Evolutionary conservation across 2,113 vertebrate genomes (phyloP).

Genomic region (Pardalotus punctatus): DNA sequence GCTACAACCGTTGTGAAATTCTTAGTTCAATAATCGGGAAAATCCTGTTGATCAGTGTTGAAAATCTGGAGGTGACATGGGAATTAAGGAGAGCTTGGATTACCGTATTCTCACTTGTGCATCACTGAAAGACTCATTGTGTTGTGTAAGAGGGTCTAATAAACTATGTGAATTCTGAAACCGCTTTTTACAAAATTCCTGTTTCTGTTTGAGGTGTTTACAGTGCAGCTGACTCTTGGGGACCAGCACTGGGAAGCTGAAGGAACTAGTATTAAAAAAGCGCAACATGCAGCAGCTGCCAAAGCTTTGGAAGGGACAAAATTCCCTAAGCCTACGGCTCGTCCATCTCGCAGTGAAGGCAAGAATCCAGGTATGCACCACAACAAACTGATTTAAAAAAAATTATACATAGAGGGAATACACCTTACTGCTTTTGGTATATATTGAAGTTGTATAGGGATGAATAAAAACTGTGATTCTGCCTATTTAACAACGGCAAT

Average conservation of each 20-base stretch:
- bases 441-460: not conserved
- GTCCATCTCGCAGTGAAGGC: conserved; percentile 84
- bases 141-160: not conserved
- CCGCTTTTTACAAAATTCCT: not conserved
- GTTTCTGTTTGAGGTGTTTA: conserved; percentile 82
- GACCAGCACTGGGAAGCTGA: conserved; percentile 93
- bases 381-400: not conserved
- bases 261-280: conserved; percentile 94
- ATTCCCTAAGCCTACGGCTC: conserved; percentile 86
- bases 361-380: conserved; percentile 82
- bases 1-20: not conserved
- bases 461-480: not conserved
- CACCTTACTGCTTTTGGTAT: not conserved
- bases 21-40: not conserved
- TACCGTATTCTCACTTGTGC: not conserved
- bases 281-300: conserved; percentile 88
- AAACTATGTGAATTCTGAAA: not conserved
- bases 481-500: not conserved
- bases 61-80: not conserved
- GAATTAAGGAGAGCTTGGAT: not conserved
- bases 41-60: not conserved
- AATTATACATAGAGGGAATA: not conserved
- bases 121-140: not conserved
- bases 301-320: conserved; percentile 88
- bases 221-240: conserved; percentile 88